Base-by-base conservation (phyloP, 2,888 invertebrate species). In the Drosophila atripex region DNA sequence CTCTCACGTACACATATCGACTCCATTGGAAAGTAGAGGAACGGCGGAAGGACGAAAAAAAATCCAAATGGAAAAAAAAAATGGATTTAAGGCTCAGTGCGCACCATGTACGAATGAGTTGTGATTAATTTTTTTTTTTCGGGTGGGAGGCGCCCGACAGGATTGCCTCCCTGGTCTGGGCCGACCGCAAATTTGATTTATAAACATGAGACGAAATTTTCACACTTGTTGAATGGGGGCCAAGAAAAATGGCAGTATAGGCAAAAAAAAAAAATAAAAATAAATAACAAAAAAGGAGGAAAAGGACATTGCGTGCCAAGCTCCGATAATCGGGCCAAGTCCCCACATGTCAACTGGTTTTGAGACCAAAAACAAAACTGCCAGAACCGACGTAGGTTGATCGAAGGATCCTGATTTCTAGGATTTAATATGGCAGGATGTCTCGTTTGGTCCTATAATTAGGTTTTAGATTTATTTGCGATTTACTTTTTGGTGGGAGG, bases 101-200 rank as follows among this genome's bases (percentile, higher is more conserved):
- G 21, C 51, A 45, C 50, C 73, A 61, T 54, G 60, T 56, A 47
- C 75, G 47, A 55, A 49, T 28, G 60, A 66, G 66, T 56, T 76
- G 78, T 75, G 78, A 77, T 78, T 77, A 73, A 77, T 77, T 71
- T 71, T 63, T 61, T 28, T 9, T 23, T 5, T 23, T 23, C 4
- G 9, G 28, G 25, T 7, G 25, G 25, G 25, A 49, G 57, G 50
- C 12, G 49, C 28, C 61, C 52, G 72, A 53, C 51, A 53, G 59
- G 18, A 51, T 38, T 32, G 39, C n/a, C n/a, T n/a, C n/a, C n/a
- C n/a, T n/a, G n/a, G n/a, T 18, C 21, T 23, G 21, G 18, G 12
- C 25, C 63, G 54, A 46, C 52, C 61, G 63, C 63, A 55, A 60
- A 71, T 71, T 71, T 74, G 69, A 77, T 77, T 78, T 78, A 76